Evolutionary conservation across 2,888 invertebrate genomes (phyloP).

Genomic region (Hirtodrosophila trivittata): DNA sequence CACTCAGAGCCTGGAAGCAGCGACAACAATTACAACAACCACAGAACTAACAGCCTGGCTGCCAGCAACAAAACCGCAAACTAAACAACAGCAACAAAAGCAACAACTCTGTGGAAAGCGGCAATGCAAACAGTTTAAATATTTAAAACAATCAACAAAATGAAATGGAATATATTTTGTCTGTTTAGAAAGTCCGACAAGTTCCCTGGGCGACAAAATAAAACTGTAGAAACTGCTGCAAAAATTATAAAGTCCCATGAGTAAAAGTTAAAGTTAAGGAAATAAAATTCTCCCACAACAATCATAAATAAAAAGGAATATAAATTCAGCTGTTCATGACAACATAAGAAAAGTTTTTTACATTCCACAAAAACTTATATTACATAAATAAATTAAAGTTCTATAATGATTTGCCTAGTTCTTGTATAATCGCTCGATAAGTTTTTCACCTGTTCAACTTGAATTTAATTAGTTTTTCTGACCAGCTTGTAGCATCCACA

Average conservation of each 20-base stretch:
- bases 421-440: too few species aligned
- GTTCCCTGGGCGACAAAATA: conserved; percentile 19
- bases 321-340: too few species aligned
- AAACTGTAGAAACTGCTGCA: neutral
- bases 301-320: too few species aligned
- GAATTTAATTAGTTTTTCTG: too few species aligned
- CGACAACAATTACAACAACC: conserved; percentile 31
- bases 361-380: too few species aligned
- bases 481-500: too few species aligned
- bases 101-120: conserved; percentile 19
- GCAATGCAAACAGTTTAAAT: conserved; percentile 55
- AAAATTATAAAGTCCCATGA: conserved; percentile 33
- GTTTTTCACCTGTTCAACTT: too few species aligned
- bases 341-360: too few species aligned
- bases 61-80: conserved; percentile 46
- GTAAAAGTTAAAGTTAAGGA: neutral
- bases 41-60: conserved; percentile 47
- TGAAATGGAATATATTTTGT: conserved; percentile 57
- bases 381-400: too few species aligned
- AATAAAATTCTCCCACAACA: too few species aligned
- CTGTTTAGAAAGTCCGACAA: conserved; percentile 7
- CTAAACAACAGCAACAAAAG: conserved; percentile 32
- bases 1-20: neutral
- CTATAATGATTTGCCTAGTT: too few species aligned
- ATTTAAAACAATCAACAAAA: conserved; percentile 66